Conservation (phyloP, 2,888 invertebrate species). For the Furcula furcula region DNA sequence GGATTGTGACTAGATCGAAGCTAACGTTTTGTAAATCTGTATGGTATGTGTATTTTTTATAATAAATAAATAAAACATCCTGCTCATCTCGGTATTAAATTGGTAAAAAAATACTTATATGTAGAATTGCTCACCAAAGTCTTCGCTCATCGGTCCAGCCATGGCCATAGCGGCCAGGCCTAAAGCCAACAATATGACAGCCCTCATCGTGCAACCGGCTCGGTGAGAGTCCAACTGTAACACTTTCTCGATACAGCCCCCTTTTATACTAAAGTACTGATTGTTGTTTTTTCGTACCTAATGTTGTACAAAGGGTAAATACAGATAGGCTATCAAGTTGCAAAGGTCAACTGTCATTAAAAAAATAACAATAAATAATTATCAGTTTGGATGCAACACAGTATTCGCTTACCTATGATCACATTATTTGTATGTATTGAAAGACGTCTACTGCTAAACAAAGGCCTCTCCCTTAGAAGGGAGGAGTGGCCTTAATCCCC, state of each 20-base stretch:
- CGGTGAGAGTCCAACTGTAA: conserved; percentile 55
- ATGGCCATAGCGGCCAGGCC: conserved; percentile 61
- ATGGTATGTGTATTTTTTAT: too few species aligned
- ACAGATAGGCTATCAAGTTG: conserved; percentile 18
- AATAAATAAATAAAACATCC: too few species aligned
- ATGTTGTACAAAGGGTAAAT: conserved; percentile 16
- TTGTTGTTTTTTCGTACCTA: conserved; percentile 15
- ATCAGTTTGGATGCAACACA: background rate
- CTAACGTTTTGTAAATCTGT: too few species aligned
- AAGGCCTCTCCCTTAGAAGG: too few species aligned
- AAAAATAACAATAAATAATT: background rate
- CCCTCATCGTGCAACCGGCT: conserved; percentile 63
- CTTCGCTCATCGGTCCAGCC: conserved; percentile 56
- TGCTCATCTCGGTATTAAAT: too few species aligned
- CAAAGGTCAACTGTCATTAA: conserved; percentile 13
- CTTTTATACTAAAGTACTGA: conserved; percentile 42
- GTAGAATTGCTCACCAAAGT: too few species aligned
- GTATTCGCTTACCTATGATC: background rate
- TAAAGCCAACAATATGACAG: conserved; percentile 46
- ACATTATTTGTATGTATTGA: background rate
- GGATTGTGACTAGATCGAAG: too few species aligned
- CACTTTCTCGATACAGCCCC: conserved; percentile 9
- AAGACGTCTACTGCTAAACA: too few species aligned
- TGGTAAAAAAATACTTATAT: too few species aligned
- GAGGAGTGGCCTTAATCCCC: too few species aligned